Conservation (phyloP, 2,113 vertebrate genomes). For the Saguinus imperator region DNA sequence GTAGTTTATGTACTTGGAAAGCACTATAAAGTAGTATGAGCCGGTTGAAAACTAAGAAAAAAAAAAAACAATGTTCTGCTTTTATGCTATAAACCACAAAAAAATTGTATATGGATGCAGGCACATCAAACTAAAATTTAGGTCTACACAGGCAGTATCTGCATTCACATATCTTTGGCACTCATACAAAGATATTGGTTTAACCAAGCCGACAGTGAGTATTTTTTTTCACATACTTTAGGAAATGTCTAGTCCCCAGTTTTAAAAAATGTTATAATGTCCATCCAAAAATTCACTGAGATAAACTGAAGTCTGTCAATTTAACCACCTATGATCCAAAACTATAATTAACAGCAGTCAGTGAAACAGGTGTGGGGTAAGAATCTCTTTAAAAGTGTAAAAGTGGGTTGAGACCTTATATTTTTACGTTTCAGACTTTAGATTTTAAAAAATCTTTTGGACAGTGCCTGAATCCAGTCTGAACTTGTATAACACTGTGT, state of each 20-base stretch:
- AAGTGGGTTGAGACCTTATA: constrained; percentile 59
- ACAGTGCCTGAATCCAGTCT: background rate
- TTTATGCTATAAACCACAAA: background rate
- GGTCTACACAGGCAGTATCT: background rate
- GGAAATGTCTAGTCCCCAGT: constrained; percentile 24
- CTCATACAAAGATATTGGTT: background rate
- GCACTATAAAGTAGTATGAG: constrained; percentile 14
- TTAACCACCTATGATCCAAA: background rate
- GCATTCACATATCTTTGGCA: constrained; percentile 74
- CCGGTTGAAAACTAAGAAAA: background rate
- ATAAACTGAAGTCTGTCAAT: constrained; percentile 43
- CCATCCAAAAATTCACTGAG: constrained; percentile 53
- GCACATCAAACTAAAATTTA: constrained; percentile 41
- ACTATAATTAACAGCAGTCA: constrained; percentile 25
- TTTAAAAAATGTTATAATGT: background rate
- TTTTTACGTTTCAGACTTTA: constrained; percentile 63
- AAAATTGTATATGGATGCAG: background rate
- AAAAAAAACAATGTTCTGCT: background rate
- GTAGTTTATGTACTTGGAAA: constrained; percentile 38
- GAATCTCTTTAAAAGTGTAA: constrained; percentile 35
- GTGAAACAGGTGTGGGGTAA: background rate
- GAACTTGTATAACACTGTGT: constrained; percentile 36
- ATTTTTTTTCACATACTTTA: constrained; percentile 23
- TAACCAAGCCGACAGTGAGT: constrained; percentile 4
- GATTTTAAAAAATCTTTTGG: constrained; percentile 41